Evolutionary conservation across 2,797 vertebrate genomes (phyloP).

Genomic region (Pangasius macronema): DNA sequence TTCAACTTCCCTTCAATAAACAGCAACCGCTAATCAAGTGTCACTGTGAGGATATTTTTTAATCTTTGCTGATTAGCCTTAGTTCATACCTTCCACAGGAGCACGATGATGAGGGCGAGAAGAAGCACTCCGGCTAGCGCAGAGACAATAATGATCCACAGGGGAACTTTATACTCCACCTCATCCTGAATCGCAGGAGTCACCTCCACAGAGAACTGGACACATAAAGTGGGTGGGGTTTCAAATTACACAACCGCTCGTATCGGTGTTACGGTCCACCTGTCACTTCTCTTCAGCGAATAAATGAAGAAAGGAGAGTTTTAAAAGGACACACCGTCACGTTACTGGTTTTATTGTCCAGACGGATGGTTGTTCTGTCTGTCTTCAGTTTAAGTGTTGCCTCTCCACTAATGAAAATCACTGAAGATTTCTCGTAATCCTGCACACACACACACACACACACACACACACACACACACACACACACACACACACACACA

Average conservation of each 20-base stretch:
- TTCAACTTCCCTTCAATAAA: neutral
- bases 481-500: conserved; percentile 15
- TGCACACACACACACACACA: conserved; percentile 8
- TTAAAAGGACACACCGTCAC: neutral
- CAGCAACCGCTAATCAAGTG: neutral
- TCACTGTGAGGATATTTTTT: neutral
- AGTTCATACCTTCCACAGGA: conserved; percentile 88
- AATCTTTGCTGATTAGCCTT: neutral
- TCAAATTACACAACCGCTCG: neutral
- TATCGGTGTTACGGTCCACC: neutral
- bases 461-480: conserved; percentile 1
- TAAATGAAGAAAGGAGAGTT: neutral
- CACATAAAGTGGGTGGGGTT: neutral
- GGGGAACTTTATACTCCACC: conserved; percentile 68
- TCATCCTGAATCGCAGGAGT: conserved; percentile 76
- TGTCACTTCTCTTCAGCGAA: neutral
- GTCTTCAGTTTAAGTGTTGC: conserved; percentile 34
- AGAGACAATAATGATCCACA: conserved; percentile 83
- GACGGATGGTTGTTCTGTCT: neutral
- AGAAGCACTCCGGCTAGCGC: conserved; percentile 81
- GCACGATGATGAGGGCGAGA: conserved; percentile 81
- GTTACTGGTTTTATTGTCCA: conserved; percentile 4
- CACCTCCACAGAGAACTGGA: conserved; percentile 79
- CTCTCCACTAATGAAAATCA: conserved; percentile 18
- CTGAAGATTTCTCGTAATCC: conserved; percentile 18